Percentiles rank a stretch among this genome's conserved stretches.
These are phyloP conservation scores for Phorcus lineatus DNA, from an alignment of 2,888 invertebrate species.

Conservation along the genomic window DNA sequence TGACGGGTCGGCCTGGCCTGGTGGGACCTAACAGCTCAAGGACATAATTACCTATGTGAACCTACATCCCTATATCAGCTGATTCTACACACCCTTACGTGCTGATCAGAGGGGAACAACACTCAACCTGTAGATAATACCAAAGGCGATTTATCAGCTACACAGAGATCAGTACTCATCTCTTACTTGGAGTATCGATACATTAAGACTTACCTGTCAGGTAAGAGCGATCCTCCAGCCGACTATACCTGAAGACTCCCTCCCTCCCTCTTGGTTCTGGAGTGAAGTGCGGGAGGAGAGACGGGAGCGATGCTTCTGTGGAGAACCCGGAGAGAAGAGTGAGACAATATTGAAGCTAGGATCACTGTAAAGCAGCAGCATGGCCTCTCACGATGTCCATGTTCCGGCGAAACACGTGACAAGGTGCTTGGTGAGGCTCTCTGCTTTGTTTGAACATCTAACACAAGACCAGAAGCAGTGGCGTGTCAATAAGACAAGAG, in stretches of 20 bases:
- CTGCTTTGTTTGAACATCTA: constrained; percentile 1
- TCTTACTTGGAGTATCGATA: background rate
- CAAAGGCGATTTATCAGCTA: no score
- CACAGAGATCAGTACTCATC: no score
- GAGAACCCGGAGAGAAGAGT: background rate
- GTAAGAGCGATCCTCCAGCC: background rate
- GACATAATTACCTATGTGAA: background rate
- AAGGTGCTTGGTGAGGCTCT: background rate
- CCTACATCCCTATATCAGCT: no score
- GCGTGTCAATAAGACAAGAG: background rate
- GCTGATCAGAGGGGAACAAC: no score
- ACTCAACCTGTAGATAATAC: no score
- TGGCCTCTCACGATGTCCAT: background rate
- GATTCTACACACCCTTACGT: no score
- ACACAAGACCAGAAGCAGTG: background rate
- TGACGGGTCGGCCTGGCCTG: background rate
- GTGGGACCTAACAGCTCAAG: background rate
- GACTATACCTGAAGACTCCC: background rate
- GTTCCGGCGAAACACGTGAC: constrained; percentile 13
- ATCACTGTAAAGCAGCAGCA: constrained; percentile 14
- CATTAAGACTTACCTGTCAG: background rate
- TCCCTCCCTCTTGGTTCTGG: background rate
- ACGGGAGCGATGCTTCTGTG: background rate
- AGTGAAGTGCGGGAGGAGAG: background rate
- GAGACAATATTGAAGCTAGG: constrained; percentile 23